Evolutionary conservation across 2,113 vertebrate genomes (phyloP).

Genomic region (Trichechus manatus): DNA sequence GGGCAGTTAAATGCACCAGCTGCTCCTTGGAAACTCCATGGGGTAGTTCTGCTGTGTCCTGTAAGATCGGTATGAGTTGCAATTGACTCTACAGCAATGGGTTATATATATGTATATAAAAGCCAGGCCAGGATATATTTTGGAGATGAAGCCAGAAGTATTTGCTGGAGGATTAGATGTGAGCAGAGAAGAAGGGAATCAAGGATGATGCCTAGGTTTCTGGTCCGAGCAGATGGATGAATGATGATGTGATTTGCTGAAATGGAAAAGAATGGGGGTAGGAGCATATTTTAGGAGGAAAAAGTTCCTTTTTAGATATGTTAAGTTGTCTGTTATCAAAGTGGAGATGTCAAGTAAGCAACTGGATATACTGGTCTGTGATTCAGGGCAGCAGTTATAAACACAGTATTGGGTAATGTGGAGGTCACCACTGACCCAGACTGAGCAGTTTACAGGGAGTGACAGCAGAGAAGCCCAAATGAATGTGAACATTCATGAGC

Average conservation of each 20-base stretch:
- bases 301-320: not conserved
- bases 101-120: too few species aligned
- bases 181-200: not conserved
- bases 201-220: not conserved
- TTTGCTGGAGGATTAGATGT: not conserved
- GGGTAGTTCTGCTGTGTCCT: too few species aligned
- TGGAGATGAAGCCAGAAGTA: not conserved
- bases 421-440: not conserved
- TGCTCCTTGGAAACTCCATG: too few species aligned
- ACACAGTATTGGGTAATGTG: too few species aligned
- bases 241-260: not conserved
- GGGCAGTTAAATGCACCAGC: too few species aligned
- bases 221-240: not conserved
- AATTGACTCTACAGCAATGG: too few species aligned
- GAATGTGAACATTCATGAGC: not conserved
- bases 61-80: too few species aligned
- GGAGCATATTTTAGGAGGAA: not conserved
- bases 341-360: too few species aligned
- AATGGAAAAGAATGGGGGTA: not conserved
- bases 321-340: not conserved
- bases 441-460: not conserved
- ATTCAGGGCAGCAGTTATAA: not conserved
- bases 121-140: not conserved
- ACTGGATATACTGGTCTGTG: too few species aligned
- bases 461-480: not conserved